Percentiles rank a stretch among this genome's conserved stretches.
Conservation (phyloP, 2,113 vertebrate genomes). For the Saccopteryx leptura region DNA sequence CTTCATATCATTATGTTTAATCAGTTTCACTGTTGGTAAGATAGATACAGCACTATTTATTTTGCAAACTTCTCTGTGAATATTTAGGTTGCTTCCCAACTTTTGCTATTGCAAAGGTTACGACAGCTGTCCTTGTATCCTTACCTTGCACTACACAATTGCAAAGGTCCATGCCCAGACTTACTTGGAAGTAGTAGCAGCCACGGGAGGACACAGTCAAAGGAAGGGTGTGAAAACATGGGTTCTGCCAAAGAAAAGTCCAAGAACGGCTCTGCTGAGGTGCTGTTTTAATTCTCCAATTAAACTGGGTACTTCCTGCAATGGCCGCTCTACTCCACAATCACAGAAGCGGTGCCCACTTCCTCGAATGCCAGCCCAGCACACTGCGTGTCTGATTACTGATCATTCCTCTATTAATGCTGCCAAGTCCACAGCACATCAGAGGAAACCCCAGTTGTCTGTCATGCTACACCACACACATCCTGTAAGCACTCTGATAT, state of each 20-base stretch:
- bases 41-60: neutral
- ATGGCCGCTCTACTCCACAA: neutral
- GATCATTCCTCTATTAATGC: accelerated
- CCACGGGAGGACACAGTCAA: conserved; percentile 54
- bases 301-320: too few relatives aligned
- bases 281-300: neutral
- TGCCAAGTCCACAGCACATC: neutral
- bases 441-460: neutral
- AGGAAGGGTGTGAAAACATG: conserved; percentile 70
- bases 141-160: neutral
- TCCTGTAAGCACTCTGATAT: conserved; percentile 31
- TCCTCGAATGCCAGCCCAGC: neutral
- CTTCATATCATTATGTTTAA: neutral
- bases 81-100: neutral
- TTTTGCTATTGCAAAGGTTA: neutral
- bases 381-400: neutral
- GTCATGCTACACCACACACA: neutral
- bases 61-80: neutral
- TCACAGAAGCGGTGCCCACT: too few relatives aligned
- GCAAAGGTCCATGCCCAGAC: neutral
- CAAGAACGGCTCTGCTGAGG: neutral
- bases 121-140: neutral
- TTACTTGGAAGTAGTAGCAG: conserved; percentile 65
- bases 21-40: neutral
- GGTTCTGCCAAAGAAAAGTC: neutral